Percentiles rank a stretch among this genome's conserved stretches.
Evolutionary conservation across 1,140 invertebrate genomes (phyloP).

Genomic region (Metaphire vulgaris): DNA sequence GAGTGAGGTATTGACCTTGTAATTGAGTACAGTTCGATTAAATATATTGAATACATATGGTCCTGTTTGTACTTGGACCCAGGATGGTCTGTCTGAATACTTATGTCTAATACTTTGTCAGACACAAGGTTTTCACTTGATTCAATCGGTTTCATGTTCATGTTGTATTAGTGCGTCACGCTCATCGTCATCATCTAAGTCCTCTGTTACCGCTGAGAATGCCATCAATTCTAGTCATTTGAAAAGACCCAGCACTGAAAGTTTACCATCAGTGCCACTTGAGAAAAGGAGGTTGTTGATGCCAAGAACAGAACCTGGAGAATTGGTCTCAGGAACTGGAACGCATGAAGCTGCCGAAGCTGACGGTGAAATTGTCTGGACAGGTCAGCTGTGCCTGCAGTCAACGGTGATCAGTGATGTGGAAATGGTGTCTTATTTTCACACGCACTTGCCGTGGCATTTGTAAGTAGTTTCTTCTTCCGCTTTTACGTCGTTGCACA

Average conservation of each 20-base stretch:
- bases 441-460: background rate
- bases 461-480: too few species aligned
- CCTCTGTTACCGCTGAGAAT: background rate
- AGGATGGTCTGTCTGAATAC: too few species aligned
- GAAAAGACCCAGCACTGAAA: background rate
- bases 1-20: too few species aligned
- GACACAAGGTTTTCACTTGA: too few species aligned
- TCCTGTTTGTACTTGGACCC: too few species aligned
- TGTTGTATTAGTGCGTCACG: background rate
- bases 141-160: too few species aligned
- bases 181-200: background rate
- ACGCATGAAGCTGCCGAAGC: background rate
- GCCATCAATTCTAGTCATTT: background rate
- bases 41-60: too few species aligned
- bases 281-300: background rate
- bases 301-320: background rate
- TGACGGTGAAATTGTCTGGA: background rate
- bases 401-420: background rate
- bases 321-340: background rate
- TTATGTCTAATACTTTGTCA: too few species aligned
- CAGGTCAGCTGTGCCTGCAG: background rate
- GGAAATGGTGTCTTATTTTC: background rate
- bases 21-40: too few species aligned
- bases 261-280: background rate
- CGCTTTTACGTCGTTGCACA: too few species aligned